Base-by-base conservation (phyloP, 1,140 invertebrate genomes). In the Drosophila rhopaloa region DNA sequence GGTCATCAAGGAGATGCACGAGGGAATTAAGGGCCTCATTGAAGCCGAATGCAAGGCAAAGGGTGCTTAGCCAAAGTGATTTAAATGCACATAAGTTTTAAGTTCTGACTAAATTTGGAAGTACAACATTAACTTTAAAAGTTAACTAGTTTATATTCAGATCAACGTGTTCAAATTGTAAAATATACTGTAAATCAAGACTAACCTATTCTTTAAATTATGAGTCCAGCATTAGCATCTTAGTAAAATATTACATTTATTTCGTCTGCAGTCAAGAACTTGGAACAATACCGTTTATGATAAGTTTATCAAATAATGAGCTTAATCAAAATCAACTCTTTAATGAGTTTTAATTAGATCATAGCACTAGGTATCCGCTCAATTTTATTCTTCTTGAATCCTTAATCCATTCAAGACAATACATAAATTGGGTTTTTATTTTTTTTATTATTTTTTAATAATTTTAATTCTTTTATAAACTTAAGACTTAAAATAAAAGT, bases 1-100 rank as follows among this genome's bases (percentile, higher is more conserved):
- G 44, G 96, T 96, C 71, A 96, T 97, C 80, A 96, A 96, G 93
- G 96, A 97, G 92, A 97, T 97, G 96, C 94, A 97, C 93, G 96
- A 97, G 76, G 98, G 97, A 19, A 96, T 98, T 75, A 92, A 94
- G 38, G 96, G 97, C 86, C 93, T 98, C 77, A 97, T 98, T 92
- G 96, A 97, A 85, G 95, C 97, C 61, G 97, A 98, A 92, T 53
- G 65, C 6, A 19, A 38, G 11, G 14, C 35, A 8, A 5, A 7
- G n/a, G 4, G 13, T 16, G 4, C 27, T 11, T 37, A 44, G 29
- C 24, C 16, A 5, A 38, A 47, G 0, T 8, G 8, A 24, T 38
- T 14, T 1, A 5, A 56, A 11, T 24, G 13, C 7, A 27, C 5
- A 13, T 5, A 3, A 11, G 1, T 27, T 44, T n/a, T n/a, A n/a